These are phyloP conservation scores for Psophia crepitans DNA, from an alignment of 2,113 vertebrate genomes.

Conservation along the genomic window DNA sequence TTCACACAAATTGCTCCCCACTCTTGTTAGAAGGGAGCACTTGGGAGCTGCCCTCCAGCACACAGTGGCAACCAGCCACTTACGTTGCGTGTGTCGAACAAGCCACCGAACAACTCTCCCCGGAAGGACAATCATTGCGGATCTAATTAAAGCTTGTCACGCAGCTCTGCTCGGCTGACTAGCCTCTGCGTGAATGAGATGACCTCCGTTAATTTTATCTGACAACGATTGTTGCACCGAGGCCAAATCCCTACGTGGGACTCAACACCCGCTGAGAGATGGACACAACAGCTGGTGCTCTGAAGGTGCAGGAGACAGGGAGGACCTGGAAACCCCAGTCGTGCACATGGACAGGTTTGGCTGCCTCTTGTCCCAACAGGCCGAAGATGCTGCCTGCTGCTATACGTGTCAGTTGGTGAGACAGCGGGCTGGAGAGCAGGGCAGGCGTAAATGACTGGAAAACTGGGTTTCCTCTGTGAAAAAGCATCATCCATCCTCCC, in stretches of 20 bases:
- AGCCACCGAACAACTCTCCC: not conserved
- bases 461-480: not conserved
- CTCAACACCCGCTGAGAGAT: rapidly evolving
- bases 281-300: not conserved
- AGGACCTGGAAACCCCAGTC: not conserved
- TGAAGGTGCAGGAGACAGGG: not conserved
- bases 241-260: not conserved
- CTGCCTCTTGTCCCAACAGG: rapidly evolving
- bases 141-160: conserved; percentile 40
- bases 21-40: not conserved
- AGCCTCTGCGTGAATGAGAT: not conserved
- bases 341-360: not conserved
- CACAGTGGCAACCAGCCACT: rapidly evolving
- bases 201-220: conserved; percentile 8
- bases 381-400: not conserved
- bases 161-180: not conserved
- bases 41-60: not conserved
- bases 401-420: not conserved
- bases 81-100: not conserved
- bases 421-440: not conserved
- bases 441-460: not conserved
- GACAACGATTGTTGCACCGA: not conserved
- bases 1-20: not conserved
- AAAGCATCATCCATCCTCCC: not conserved
- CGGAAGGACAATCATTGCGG: not conserved